Percentiles rank a stretch among this genome's conserved stretches.
Conservation (phyloP, 2,797 vertebrate species). For the Onychomys arenicola region DNA sequence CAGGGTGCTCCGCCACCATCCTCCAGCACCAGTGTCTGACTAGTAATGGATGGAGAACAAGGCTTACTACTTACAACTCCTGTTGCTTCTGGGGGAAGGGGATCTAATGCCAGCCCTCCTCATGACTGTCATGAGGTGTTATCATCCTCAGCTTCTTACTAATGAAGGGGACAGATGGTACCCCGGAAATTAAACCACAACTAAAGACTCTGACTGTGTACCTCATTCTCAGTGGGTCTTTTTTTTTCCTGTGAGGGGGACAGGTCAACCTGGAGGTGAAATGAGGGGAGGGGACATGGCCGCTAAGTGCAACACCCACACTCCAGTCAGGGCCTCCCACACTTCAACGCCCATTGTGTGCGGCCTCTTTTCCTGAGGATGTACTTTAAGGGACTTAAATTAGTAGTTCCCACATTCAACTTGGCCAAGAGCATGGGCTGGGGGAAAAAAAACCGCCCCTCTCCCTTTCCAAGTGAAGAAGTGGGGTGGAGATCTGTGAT, state of each 20-base stretch:
- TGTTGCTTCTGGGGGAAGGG: not conserved
- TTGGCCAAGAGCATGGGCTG: conserved; percentile 42
- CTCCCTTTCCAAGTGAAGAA: not conserved
- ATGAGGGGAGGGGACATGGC: conserved; percentile 8
- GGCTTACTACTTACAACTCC: too few species aligned
- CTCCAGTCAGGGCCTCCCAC: not conserved
- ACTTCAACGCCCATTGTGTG: not conserved
- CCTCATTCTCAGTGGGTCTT: not conserved
- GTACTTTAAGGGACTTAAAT: not conserved
- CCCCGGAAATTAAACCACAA: not conserved
- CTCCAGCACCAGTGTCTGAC: accelerated
- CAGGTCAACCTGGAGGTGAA: conserved; percentile 43
- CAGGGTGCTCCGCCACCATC: not conserved
- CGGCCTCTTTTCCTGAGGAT: not conserved
- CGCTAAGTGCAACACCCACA: conserved; percentile 33
- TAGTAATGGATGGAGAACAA: not conserved
- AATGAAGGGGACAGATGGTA: not conserved
- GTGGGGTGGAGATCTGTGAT: not conserved
- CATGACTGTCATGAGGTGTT: not conserved
- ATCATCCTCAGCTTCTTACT: not conserved
- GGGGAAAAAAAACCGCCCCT: not conserved
- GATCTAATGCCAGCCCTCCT: not conserved
- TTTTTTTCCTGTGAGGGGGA: not conserved
- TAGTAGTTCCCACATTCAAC: not conserved
- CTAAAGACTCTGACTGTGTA: not conserved